phyloP scores from a whole-genome alignment of 2,888 invertebrate species.

The Phasia obesa region DNA sequence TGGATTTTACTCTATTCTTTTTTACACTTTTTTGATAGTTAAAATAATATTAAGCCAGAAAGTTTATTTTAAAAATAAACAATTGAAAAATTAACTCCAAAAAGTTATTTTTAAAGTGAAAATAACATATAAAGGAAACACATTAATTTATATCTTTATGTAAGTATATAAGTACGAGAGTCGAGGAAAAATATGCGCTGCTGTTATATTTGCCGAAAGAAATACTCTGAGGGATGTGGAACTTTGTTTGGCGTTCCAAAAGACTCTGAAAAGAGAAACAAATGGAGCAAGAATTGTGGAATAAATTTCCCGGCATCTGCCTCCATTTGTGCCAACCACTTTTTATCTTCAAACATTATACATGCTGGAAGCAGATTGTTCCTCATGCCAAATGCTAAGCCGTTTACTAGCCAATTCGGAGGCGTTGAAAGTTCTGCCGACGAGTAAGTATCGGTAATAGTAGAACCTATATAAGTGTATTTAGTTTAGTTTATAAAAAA shows the following conservation, averaged over 20 bases:
- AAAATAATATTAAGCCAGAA: too few species aligned
- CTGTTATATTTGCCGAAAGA: constrained; percentile 1
- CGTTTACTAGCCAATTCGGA: background rate
- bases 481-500: too few species aligned
- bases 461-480: background rate
- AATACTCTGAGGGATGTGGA: background rate
- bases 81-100: too few species aligned
- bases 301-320: background rate
- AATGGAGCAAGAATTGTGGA: constrained; percentile 8
- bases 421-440: background rate
- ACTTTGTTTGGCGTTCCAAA: background rate
- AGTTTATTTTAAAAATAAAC: too few species aligned
- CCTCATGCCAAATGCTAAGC: constrained; percentile 15
- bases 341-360: constrained; percentile 4
- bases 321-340: constrained; percentile 3
- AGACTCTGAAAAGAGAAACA: background rate
- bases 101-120: too few species aligned
- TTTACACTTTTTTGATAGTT: too few species aligned
- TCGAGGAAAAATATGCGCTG: background rate
- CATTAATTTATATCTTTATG: background rate
- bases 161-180: background rate
- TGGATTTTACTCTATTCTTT: too few species aligned
- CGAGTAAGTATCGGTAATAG: background rate
- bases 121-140: too few species aligned
- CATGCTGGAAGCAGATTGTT: background rate